Conservation (phyloP, 2,888 invertebrate species). For the Rambutsinella grinnellia region DNA sequence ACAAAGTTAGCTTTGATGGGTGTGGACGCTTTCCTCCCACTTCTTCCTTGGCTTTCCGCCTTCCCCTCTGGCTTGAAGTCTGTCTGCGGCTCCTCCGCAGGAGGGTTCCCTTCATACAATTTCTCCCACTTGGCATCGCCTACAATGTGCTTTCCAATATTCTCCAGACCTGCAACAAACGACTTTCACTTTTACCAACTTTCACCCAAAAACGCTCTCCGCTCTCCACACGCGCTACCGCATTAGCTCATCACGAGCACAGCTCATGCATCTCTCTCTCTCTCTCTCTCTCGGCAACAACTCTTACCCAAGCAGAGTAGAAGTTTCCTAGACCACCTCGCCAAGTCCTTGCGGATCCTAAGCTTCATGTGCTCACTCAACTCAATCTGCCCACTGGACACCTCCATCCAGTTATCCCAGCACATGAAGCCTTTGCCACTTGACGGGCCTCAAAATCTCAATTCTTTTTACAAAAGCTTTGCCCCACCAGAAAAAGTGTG, state of each 20-base stretch:
- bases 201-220: background rate
- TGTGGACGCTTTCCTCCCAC: slow-evolving; percentile 51
- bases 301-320: slow-evolving; percentile 62
- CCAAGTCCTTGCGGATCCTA: slow-evolving; percentile 63
- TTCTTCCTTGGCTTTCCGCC: slow-evolving; percentile 68
- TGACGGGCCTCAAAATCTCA: slow-evolving; percentile 1
- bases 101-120: slow-evolving; percentile 66
- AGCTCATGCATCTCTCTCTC: slow-evolving; percentile 22
- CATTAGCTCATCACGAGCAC: slow-evolving; percentile 24
- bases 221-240: background rate
- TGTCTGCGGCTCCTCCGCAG: slow-evolving; percentile 59
- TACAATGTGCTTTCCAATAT: slow-evolving; percentile 68
- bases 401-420: background rate
- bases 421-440: background rate
- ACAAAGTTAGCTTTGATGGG: background rate
- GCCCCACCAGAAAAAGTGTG: background rate
- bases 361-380: slow-evolving; percentile 60
- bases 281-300: background rate
- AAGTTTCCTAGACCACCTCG: slow-evolving; percentile 64
- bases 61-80: slow-evolving; percentile 39
- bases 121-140: slow-evolving; percentile 68
- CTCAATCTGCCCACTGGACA: slow-evolving; percentile 46
- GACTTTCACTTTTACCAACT: background rate
- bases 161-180: slow-evolving; percentile 67
- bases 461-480: background rate